These are phyloP conservation scores for Reticulitermes speratus DNA, from an alignment of 1,140 invertebrate species.

Conservation along the genomic window DNA sequence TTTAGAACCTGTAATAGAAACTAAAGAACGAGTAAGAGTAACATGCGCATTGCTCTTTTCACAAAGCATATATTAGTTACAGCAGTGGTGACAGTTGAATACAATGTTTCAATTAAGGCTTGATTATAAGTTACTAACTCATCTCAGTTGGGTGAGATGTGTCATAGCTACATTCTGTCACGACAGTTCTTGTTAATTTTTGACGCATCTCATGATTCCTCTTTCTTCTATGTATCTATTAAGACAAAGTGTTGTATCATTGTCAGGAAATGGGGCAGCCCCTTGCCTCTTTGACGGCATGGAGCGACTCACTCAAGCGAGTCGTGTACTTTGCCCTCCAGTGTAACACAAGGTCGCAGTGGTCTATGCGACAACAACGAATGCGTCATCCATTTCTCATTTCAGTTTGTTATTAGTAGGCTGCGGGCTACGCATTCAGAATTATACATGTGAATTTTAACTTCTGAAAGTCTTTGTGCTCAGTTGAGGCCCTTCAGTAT, in stretches of 20 bases:
- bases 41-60: too few relatives aligned
- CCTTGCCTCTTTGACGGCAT: background rate
- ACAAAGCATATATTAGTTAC: too few relatives aligned
- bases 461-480: too few relatives aligned
- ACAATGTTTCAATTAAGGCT: background rate
- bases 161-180: background rate
- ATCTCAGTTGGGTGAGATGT: background rate
- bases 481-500: too few relatives aligned
- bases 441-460: too few relatives aligned
- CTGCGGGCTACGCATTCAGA: background rate
- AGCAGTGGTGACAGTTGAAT: background rate
- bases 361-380: background rate
- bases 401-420: background rate
- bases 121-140: background rate
- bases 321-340: background rate
- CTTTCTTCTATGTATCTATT: background rate
- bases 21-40: too few relatives aligned
- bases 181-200: background rate
- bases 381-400: background rate
- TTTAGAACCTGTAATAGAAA: too few relatives aligned
- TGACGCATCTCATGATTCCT: background rate
- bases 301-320: background rate
- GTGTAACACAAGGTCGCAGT: background rate
- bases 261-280: background rate
- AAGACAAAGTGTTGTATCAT: conserved; percentile 6